Evolutionary conservation across 2,888 invertebrate species (phyloP), one percentile per base, ranked within the genome.

Genomic region (Mechanitis messenoides): DNA sequence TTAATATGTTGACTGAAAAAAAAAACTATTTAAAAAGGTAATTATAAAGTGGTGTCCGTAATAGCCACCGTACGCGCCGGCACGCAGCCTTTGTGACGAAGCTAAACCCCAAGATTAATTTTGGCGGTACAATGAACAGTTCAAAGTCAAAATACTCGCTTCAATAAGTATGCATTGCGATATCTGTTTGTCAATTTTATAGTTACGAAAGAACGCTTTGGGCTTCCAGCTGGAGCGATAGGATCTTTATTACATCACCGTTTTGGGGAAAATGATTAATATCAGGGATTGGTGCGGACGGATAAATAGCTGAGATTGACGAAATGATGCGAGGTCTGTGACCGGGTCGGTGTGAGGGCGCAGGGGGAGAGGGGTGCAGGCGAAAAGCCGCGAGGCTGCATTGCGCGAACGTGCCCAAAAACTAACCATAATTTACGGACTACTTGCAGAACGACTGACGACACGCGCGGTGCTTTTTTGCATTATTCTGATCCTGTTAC

Each of bases 351-450:
- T 72, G 70, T 69, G 69, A 70, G 69, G 72, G 59, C 71, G 62
- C 72, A 60, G 69, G 71, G 69, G 72, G 60, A 70, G 61, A 72
- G 61, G 72, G 76, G 74, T 77, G 67, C 77, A 74, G 74, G 77
- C 81, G 84, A 80, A 84, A 85, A 87, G 88, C 87, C 82, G 86
- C 81, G 84, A 81, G 85, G 85, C 88, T 70, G 80, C 89, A 89
- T 87, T 88, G 87, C 89, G 82, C 82, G 71, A 80, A 75, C 81
- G 82, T 86, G 80, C 80, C 89, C 90, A 88, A 90, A 90, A 90
- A 90, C 90, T 90, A 90, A 90, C 90, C 90, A 90, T 91, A 90
- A 90, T 90, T 90, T 90, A 90, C 89, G 78, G 84, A 83, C 86
- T 82, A 85, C 89, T 90, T 85, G 90, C 83, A 75, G 79, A 81